Percentiles rank a stretch among this genome's conserved stretches.
Evolutionary conservation across 2,888 invertebrate species (phyloP).

Genomic region (Drosophila monieri): DNA sequence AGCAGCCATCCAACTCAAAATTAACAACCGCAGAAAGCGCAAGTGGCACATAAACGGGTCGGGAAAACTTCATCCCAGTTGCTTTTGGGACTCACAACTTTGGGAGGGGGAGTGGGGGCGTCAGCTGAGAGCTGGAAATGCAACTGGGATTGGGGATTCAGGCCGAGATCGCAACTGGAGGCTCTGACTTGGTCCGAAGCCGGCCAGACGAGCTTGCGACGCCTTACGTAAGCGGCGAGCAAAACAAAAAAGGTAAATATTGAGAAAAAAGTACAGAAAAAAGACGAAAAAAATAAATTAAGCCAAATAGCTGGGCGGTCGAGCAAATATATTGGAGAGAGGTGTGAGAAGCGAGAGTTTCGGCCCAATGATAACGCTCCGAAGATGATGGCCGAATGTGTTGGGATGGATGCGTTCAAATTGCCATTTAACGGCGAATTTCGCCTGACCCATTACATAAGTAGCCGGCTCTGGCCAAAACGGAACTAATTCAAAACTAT

Average conservation of each 20-base stretch:
- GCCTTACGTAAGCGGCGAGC: conserved; percentile 71
- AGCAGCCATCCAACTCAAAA: conserved; percentile 35
- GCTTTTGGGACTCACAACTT: neutral
- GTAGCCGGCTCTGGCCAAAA: conserved; percentile 49
- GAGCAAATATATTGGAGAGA: conserved; percentile 24
- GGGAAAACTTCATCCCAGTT: conserved; percentile 22
- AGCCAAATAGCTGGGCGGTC: conserved; percentile 56
- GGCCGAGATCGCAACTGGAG: conserved; percentile 17
- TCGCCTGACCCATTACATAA: conserved; percentile 64
- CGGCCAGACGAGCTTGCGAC: conserved; percentile 45
- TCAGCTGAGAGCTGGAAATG: conserved; percentile 31
- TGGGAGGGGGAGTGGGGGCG: conserved; percentile 22
- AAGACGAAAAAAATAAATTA: conserved; percentile 58
- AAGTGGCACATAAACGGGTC: conserved; percentile 23
- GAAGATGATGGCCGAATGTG: conserved; percentile 29
- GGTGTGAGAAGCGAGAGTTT: conserved; percentile 28
- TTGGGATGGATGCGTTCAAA: conserved; percentile 54
- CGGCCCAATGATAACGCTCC: conserved; percentile 42
- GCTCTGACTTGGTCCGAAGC: conserved; percentile 31
- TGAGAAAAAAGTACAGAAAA: conserved; percentile 52
- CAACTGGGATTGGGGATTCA: conserved; percentile 27
- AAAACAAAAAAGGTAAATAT: conserved; percentile 79
- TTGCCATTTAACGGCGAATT: conserved; percentile 49
- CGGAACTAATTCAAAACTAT: conserved; percentile 64
- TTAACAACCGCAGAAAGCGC: conserved; percentile 18